Evolutionary conservation across 2,113 vertebrate genomes (phyloP), one percentile per base, ranked within the genome.

Genomic region (Oryzias woworae): DNA sequence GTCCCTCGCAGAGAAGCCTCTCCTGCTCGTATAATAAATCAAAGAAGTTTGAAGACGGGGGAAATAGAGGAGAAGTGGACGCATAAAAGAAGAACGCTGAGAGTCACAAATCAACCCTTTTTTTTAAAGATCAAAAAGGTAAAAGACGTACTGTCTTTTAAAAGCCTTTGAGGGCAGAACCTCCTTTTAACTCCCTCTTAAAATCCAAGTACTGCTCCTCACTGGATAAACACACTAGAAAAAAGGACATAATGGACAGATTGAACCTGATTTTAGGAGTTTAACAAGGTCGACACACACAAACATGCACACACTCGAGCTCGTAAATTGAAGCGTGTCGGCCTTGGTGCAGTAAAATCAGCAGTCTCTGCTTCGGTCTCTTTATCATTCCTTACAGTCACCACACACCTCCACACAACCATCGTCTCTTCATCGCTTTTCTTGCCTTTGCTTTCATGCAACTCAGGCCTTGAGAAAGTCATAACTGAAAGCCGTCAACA

Each of bases 291-390:
- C 77, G 49, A 52, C 66, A 17, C 43, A 53, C 60, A 58, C 52
- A 58, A 15, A 22, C 44, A 26, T 66, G 14, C 57, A 53, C 28
- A 26, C 20, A 5, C 59, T 26, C 22, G 14, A 1, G 16, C 52
- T 45, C 71, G 79, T 91, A 90, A 90, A 91, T 91, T 80, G 71
- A 65, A 71, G 64, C 65, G 53, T 46, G 64, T 78, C 61, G 82
- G 83, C 89, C 90, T 92, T 91, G 90, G 85, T 53, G 82, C 81
- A 45, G 75, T 89, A 82, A 87, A 90, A 82, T 69, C 73, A 76
- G 69, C 85, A 78, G 65, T 69, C 75, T 69, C 72, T 77, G 49
- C 75, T 74, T 83, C 82, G 84, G 73, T 84, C 85, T 85, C 80
- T 82, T 77, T 85, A 81, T 87, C 83, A 86, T 86, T 84, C 71